These are phyloP conservation scores for Apodemia mormo DNA, from an alignment of 2,888 invertebrate species.

Conservation along the genomic window DNA sequence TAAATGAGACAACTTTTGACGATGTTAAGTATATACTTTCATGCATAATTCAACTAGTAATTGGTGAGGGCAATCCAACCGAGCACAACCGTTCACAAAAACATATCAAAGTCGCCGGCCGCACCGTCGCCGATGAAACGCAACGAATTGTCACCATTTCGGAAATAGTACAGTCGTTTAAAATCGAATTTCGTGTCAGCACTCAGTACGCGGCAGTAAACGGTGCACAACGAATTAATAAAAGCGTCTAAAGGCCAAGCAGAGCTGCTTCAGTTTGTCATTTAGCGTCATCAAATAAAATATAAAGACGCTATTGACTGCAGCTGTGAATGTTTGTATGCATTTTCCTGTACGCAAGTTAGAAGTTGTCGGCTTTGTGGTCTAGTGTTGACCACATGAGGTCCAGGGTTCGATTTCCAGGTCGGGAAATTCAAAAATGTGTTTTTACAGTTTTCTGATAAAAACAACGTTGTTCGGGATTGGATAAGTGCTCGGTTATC, in stretches of 20 bases:
- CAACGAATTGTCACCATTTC: slow-evolving; percentile 75
- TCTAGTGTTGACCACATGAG: too few species aligned
- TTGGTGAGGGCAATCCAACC: slow-evolving; percentile 51
- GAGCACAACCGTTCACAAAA: slow-evolving; percentile 57
- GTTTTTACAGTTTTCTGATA: too few species aligned
- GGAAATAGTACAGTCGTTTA: slow-evolving; percentile 66
- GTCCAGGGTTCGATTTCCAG: too few species aligned
- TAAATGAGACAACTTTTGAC: neutral
- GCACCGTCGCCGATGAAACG: slow-evolving; percentile 63
- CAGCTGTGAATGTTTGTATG: neutral
- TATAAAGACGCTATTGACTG: neutral
- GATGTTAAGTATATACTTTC: slow-evolving; percentile 2
- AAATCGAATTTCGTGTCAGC: slow-evolving; percentile 52
- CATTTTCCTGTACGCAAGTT: too few species aligned
- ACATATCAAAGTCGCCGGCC: slow-evolving; percentile 74
- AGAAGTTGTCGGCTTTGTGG: too few species aligned
- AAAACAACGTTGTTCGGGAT: too few species aligned
- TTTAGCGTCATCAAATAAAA: neutral
- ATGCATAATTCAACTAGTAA: slow-evolving; percentile 41
- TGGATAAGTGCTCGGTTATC: too few species aligned
- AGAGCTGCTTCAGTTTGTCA: neutral
- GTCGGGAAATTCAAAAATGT: too few species aligned
- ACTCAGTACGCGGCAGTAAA: slow-evolving; percentile 52
- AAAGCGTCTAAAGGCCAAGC: neutral
- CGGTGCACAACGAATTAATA: slow-evolving; percentile 60